These are phyloP conservation scores for Propithecus perrieri DNA, from an alignment of 2,797 vertebrate species.

Conservation along the genomic window DNA sequence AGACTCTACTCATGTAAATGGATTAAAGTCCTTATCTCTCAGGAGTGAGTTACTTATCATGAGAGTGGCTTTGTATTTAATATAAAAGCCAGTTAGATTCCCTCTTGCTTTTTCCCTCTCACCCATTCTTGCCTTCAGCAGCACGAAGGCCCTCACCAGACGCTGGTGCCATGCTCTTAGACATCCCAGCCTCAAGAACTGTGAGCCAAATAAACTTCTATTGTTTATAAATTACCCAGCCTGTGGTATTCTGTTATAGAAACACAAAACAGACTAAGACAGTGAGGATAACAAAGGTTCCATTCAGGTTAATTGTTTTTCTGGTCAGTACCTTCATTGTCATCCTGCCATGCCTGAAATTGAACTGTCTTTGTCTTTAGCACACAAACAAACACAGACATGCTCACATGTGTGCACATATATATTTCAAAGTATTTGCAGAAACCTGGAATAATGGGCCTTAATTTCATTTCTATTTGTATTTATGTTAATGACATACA, in stretches of 20 bases:
- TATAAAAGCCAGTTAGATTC: not conserved
- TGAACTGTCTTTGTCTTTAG: not conserved
- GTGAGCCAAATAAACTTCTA: not conserved
- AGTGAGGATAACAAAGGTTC: not conserved
- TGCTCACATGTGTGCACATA: not conserved
- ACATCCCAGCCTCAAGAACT: not conserved
- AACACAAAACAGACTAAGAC: not conserved
- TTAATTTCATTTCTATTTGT: slow-evolving; percentile 24
- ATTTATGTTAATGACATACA: not conserved
- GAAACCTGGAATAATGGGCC: not conserved
- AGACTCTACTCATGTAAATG: not conserved
- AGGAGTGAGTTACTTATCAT: not conserved
- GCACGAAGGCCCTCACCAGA: not conserved
- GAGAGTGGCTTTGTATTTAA: not conserved
- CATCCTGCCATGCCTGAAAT: not conserved
- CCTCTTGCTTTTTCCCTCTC: not conserved
- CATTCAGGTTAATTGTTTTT: not conserved
- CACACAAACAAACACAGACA: not conserved
- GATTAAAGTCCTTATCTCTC: not conserved
- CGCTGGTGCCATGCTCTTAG: not conserved
- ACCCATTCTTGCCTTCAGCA: not conserved
- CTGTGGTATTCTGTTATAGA: not conserved
- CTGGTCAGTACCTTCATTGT: not conserved
- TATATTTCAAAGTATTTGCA: not conserved
- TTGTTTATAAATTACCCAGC: not conserved